These are phyloP conservation scores for Heliconius hermathena DNA, from an alignment of 1,140 invertebrate species.

Conservation along the genomic window DNA sequence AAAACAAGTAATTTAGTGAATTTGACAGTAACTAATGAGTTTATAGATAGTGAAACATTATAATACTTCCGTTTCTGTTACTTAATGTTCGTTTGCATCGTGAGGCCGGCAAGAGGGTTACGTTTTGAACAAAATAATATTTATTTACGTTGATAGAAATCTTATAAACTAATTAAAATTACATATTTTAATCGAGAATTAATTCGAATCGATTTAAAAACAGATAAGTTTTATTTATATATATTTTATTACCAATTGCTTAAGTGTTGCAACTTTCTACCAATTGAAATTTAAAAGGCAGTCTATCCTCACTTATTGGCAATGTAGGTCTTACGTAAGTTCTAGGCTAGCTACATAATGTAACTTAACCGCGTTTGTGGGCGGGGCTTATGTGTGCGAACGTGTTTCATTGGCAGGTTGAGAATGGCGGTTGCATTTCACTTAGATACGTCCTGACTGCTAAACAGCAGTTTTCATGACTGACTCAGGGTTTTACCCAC, in stretches of 20 bases:
- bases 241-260: not conserved
- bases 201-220: not conserved
- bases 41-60: constrained; percentile 45
- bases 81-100: constrained; percentile 34
- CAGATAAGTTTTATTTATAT: not conserved
- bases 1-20: constrained; percentile 44
- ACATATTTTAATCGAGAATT: not conserved
- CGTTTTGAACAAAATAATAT: not conserved
- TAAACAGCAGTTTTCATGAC: constrained; percentile 55
- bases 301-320: constrained; percentile 32
- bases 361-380: constrained; percentile 59
- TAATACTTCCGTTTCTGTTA: constrained; percentile 32
- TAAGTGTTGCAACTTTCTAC: constrained; percentile 1
- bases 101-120: constrained; percentile 27
- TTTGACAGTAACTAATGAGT: constrained; percentile 47
- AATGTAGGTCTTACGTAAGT: constrained; percentile 48
- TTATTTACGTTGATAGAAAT: not conserved
- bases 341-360: constrained; percentile 47
- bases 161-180: not conserved
- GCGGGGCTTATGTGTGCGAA: constrained; percentile 60
- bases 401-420: constrained; percentile 59
- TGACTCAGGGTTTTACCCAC: constrained; percentile 46
- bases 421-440: constrained; percentile 71
- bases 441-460: constrained; percentile 57
- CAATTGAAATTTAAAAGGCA: constrained; percentile 19